These are phyloP conservation scores for Drosophila gunungcola DNA, from an alignment of 1,140 invertebrate species.

Conservation along the genomic window DNA sequence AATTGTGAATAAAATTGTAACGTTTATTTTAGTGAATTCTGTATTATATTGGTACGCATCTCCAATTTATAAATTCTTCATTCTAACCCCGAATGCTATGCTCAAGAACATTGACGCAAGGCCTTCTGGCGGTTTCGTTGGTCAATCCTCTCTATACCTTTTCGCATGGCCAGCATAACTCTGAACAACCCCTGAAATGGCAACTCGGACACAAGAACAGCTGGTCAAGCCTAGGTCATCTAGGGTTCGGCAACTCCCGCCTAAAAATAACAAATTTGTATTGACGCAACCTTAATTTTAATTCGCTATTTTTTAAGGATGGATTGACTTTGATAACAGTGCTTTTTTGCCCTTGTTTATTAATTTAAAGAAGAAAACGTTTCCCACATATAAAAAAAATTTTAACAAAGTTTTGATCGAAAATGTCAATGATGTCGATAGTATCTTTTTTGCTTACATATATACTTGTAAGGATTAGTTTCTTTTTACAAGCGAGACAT, in stretches of 20 bases:
- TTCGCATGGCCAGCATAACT: constrained; percentile 71
- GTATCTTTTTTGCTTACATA: not conserved
- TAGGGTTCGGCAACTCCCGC: constrained; percentile 61
- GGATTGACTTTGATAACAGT: constrained; percentile 11
- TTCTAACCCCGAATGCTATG: constrained; percentile 12
- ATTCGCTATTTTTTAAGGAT: constrained; percentile 17
- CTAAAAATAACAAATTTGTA: constrained; percentile 59
- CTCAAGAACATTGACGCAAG: constrained; percentile 11
- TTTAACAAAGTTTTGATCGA: not conserved
- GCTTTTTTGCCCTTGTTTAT: too few species aligned
- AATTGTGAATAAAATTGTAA: constrained; percentile 10
- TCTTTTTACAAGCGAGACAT: not conserved
- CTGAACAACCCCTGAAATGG: constrained; percentile 66
- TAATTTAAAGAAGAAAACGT: too few species aligned
- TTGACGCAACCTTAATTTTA: constrained; percentile 21
- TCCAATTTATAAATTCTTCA: constrained; percentile 1
- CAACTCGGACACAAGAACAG: constrained; percentile 45
- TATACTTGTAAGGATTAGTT: not conserved
- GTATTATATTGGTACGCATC: constrained; percentile 1
- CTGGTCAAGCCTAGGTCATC: constrained; percentile 58
- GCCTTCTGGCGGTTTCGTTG: constrained; percentile 28
- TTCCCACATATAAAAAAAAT: not conserved
- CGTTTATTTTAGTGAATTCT: not conserved
- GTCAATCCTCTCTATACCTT: constrained; percentile 56
- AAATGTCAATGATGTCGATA: not conserved